Evolutionary conservation across 2,797 vertebrate species (phyloP).

Genomic region (Clamator glandarius): DNA sequence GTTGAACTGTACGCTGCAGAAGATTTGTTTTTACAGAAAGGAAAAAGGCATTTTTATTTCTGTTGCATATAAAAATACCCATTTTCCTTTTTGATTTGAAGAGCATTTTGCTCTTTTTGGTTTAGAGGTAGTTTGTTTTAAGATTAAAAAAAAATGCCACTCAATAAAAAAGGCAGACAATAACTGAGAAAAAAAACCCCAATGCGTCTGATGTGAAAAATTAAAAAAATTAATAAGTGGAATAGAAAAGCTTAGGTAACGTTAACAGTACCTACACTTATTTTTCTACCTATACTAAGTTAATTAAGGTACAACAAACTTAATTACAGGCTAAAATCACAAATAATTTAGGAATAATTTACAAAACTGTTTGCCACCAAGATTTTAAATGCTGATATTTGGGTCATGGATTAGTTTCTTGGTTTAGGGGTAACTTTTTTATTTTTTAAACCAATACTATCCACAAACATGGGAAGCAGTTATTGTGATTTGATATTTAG

Average conservation of each 20-base stretch:
- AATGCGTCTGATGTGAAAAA: neutral
- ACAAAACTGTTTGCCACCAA: neutral
- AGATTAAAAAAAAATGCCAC: neutral
- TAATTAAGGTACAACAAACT: conserved; percentile 24
- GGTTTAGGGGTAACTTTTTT: neutral
- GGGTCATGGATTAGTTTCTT: neutral
- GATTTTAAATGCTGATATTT: neutral
- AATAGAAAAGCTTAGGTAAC: neutral
- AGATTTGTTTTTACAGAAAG: conserved; percentile 12
- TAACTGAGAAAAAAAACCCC: neutral
- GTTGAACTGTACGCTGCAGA: neutral
- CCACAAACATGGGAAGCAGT: neutral
- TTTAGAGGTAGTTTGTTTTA: neutral
- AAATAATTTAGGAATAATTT: neutral
- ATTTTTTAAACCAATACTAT: neutral
- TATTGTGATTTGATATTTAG: neutral
- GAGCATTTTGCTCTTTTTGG: neutral
- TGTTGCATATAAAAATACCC: neutral
- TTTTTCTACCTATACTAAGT: neutral
- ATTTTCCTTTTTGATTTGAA: neutral
- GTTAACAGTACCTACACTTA: neutral
- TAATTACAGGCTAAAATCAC: conserved; percentile 8
- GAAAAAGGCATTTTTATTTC: neutral
- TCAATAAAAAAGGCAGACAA: neutral
- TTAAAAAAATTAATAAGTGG: neutral